Conservation (phyloP, 2,888 invertebrate species). For the Fissipunctia ypsillon region DNA sequence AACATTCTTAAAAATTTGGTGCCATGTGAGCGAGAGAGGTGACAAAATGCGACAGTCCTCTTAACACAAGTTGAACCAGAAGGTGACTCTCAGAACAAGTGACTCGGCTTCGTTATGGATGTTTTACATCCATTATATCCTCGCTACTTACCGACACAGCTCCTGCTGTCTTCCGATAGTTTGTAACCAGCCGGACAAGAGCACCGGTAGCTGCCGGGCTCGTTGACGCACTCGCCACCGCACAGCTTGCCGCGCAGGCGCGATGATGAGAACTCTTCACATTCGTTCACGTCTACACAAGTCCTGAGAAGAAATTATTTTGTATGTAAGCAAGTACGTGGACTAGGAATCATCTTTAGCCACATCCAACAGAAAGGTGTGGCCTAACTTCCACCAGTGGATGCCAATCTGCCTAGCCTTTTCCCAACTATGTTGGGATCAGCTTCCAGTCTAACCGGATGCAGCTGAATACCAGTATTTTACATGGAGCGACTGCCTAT, state of each 20-base stretch:
- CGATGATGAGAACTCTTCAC: slow-evolving; percentile 83
- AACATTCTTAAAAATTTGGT: too few species aligned
- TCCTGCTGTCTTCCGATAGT: slow-evolving; percentile 93
- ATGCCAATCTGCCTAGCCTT: too few species aligned
- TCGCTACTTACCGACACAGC: slow-evolving; percentile 93
- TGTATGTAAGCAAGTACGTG: not conserved
- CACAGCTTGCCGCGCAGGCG: slow-evolving; percentile 93
- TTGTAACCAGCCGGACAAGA: slow-evolving; percentile 96
- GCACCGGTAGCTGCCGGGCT: slow-evolving; percentile 97
- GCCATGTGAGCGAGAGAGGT: too few species aligned
- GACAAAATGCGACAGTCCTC: too few species aligned
- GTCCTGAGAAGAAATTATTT: slow-evolving; percentile 84
- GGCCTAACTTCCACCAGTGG: too few species aligned
- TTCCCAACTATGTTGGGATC: too few species aligned
- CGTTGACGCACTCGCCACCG: slow-evolving; percentile 96
- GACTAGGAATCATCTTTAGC: not conserved
- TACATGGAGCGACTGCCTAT: too few species aligned
- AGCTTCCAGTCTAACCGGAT: too few species aligned
- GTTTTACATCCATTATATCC: not conserved
- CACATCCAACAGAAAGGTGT: too few species aligned
- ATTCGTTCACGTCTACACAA: slow-evolving; percentile 95
- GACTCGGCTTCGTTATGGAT: not conserved
- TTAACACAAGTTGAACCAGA: too few species aligned
- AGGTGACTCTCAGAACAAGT: too few species aligned
- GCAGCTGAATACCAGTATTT: too few species aligned